These are phyloP conservation scores for Poecile montanus DNA, from an alignment of 2,797 vertebrate species.

Conservation along the genomic window DNA sequence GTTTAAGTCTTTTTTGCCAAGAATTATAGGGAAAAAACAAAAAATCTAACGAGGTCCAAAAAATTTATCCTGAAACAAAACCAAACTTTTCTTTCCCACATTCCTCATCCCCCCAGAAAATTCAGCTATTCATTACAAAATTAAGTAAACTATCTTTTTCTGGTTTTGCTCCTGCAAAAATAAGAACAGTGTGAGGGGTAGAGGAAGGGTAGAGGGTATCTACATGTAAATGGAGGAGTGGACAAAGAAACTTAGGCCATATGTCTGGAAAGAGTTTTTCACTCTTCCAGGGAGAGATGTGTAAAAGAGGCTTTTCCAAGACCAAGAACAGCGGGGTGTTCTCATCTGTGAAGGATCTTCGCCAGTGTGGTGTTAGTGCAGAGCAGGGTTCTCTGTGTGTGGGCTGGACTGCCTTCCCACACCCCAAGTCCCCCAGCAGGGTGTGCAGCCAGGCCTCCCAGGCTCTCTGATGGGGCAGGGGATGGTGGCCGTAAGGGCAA, in stretches of 20 bases:
- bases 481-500: rapidly evolving
- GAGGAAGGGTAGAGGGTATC: not conserved
- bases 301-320: not conserved
- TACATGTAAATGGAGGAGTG: not conserved
- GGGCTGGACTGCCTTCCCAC: not conserved
- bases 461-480: not conserved
- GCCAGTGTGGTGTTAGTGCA: not conserved
- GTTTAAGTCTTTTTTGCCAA: conserved; percentile 50
- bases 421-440: not conserved
- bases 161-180: not conserved
- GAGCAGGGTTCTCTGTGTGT: not conserved
- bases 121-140: not conserved
- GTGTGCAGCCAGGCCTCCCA: not conserved
- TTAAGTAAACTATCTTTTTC: not conserved
- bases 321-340: not conserved
- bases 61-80: conserved; percentile 24
- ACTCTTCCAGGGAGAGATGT: not conserved
- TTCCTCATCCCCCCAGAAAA: not conserved
- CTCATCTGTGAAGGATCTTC: not conserved
- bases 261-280: not conserved
- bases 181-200: not conserved
- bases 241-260: not conserved
- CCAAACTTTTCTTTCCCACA: conserved; percentile 5
- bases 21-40: conserved; percentile 19
- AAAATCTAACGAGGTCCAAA: conserved; percentile 19